Evolutionary conservation across 2,797 vertebrate genomes (phyloP).

Genomic region (Gymnoscopelus microlampas): DNA sequence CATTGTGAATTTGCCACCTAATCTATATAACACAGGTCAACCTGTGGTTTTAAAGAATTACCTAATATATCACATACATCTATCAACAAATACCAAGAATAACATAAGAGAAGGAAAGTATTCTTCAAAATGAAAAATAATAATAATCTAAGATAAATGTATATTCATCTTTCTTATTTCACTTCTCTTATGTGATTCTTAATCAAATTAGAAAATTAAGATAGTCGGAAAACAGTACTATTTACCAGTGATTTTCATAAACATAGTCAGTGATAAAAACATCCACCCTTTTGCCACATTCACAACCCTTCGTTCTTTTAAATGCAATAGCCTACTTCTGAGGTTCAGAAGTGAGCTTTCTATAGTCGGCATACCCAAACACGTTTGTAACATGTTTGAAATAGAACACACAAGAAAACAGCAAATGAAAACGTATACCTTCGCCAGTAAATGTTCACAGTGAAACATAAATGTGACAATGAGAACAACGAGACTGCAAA

Average conservation of each 20-base stretch:
- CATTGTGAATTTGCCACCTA: background rate
- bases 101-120: constrained; percentile 7
- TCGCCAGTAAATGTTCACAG: constrained; percentile 57
- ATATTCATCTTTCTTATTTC: background rate
- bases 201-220: too few relatives aligned
- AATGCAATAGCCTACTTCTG: constrained; percentile 23
- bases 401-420: constrained; percentile 50
- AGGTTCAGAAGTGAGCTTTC: constrained; percentile 39
- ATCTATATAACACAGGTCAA: background rate
- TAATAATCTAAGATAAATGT: constrained; percentile 18
- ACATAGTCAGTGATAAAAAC: constrained; percentile 31
- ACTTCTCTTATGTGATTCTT: too few relatives aligned
- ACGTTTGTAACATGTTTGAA: constrained; percentile 51
- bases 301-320: constrained; percentile 23
- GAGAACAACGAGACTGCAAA: constrained; percentile 50
- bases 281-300: constrained; percentile 33
- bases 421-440: constrained; percentile 56
- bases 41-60: constrained; percentile 15
- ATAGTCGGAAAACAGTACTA: too few relatives aligned
- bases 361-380: constrained; percentile 52
- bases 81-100: constrained; percentile 6
- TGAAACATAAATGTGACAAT: constrained; percentile 70
- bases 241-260: constrained; percentile 12
- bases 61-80: background rate
- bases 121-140: constrained; percentile 4